A percentile compares a stretch with the other conserved stretches of the same genome.
Evolutionary conservation across 92 coral and sea anemone species (phyloP).

Genomic region (Paramuricea clavata): DNA sequence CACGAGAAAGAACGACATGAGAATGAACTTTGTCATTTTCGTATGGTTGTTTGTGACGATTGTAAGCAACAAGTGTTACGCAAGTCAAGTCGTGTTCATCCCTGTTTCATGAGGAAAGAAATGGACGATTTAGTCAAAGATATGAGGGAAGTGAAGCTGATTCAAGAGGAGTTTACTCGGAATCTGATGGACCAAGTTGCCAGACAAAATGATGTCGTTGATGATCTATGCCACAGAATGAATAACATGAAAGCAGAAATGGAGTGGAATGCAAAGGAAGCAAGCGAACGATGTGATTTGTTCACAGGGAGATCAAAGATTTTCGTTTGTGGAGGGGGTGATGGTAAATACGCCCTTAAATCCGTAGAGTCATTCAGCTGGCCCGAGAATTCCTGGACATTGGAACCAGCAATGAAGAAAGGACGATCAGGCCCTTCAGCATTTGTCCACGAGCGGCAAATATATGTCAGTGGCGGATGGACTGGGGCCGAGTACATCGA

Average conservation of each 20-base stretch:
- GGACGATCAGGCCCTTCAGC: not conserved
- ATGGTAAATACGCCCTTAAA: not conserved
- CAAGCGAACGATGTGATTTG: not conserved
- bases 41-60: not conserved
- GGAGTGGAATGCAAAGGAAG: not conserved
- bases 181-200: not conserved
- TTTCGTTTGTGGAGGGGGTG: not conserved
- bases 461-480: constrained; percentile 9
- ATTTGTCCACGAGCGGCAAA: not conserved
- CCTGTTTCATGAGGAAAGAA: not conserved
- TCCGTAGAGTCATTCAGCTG: not conserved
- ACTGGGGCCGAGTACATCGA: not conserved
- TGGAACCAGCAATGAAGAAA: not conserved
- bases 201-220: not conserved
- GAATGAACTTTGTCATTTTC: not conserved
- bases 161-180: not conserved
- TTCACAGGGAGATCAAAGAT: not conserved
- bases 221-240: not conserved
- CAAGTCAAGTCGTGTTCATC: not conserved
- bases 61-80: not conserved
- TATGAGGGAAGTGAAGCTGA: not conserved
- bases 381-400: not conserved
- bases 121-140: not conserved
- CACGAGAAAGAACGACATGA: constrained; percentile 7
- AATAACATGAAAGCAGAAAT: no score